phyloP scores from a whole-genome alignment of 2,797 vertebrate genomes.

The Neomorphus geoffroyi region DNA sequence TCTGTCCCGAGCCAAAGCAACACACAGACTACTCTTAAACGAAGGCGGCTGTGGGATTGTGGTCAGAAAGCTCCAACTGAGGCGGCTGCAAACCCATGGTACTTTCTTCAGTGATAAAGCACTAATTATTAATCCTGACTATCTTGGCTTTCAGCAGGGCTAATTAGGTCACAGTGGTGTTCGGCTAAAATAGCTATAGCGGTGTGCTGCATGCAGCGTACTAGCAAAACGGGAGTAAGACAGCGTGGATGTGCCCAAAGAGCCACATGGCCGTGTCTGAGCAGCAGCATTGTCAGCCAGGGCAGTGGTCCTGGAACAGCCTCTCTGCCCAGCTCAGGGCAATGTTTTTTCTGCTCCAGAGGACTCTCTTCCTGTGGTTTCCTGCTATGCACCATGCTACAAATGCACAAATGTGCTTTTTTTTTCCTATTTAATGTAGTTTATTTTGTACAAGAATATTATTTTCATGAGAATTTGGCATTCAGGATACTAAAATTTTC shows the following conservation, averaged over 20 bases:
- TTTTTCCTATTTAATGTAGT: neutral
- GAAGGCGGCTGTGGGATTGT: neutral
- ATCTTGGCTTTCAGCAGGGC: neutral
- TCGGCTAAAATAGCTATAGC: neutral
- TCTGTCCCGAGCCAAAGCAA: neutral
- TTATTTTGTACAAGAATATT: neutral
- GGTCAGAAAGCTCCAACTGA: neutral
- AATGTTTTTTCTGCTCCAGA: neutral
- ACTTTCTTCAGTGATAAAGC: neutral
- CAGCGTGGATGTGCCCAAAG: accelerated
- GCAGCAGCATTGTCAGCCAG: neutral
- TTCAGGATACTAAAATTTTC: neutral
- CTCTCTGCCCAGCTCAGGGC: neutral
- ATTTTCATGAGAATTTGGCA: neutral
- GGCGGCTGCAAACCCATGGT: neutral
- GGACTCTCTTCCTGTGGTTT: neutral
- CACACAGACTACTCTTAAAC: accelerated
- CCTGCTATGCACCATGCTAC: neutral
- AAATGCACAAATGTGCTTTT: neutral
- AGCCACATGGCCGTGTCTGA: neutral
- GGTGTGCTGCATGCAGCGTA: neutral
- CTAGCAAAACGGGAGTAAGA: neutral
- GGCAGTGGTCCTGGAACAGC: neutral
- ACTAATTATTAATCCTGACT: neutral
- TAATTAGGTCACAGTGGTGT: neutral